A percentile compares a stretch with the other conserved stretches of the same genome.
Evolutionary conservation across 1,140 invertebrate species (phyloP).

Genomic region (Pseudomyrmex concolor): DNA sequence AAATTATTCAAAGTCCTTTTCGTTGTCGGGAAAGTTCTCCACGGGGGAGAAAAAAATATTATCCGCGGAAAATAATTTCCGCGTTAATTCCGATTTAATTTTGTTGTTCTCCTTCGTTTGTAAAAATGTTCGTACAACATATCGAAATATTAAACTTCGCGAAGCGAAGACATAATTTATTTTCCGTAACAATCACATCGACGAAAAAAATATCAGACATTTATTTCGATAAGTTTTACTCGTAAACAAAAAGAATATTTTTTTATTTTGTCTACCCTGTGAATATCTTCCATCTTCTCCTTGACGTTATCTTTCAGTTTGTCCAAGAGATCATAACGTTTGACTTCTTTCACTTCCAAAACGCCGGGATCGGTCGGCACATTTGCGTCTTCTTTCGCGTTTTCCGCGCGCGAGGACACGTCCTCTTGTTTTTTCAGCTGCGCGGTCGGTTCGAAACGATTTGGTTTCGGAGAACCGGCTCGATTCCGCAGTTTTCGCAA

Average conservation of each 20-base stretch:
- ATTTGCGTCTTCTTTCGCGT: neutral
- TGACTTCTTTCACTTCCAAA: slow-evolving; percentile 55
- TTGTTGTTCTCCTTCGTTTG: too few species aligned
- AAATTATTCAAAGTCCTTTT: neutral
- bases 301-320: slow-evolving; percentile 86
- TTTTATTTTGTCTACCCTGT: slow-evolving; percentile 84
- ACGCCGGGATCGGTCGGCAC: neutral
- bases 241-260: neutral
- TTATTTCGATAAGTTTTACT: neutral
- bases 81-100: too few species aligned
- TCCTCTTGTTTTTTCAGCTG: slow-evolving; percentile 22
- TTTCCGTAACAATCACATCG: too few species aligned
- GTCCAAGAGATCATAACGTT: slow-evolving; percentile 85
- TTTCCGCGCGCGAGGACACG: neutral
- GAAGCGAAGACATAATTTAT: neutral
- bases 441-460: slow-evolving; percentile 23
- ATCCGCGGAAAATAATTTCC: neutral
- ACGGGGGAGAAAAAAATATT: neutral
- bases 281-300: slow-evolving; percentile 86
- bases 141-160: neutral
- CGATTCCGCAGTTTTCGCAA: slow-evolving; percentile 10
- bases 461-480: neutral
- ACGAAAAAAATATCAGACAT: too few species aligned
- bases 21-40: neutral
- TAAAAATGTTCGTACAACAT: too few species aligned